These are phyloP conservation scores for Botia almorhae DNA, from an alignment of 2,797 vertebrate species.

Conservation along the genomic window DNA sequence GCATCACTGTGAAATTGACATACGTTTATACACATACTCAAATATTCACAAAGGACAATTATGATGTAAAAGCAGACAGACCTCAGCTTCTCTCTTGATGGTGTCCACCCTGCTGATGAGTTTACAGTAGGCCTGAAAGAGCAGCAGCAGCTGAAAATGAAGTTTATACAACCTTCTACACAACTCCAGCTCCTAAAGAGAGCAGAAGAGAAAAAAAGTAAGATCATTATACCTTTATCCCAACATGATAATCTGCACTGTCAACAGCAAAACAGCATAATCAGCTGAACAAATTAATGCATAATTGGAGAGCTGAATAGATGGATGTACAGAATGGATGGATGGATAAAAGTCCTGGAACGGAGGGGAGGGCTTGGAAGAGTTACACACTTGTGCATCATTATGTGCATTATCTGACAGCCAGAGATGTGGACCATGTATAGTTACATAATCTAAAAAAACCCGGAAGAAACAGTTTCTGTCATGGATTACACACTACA, in stretches of 20 bases:
- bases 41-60: not conserved
- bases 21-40: not conserved
- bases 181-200: constrained; percentile 90
- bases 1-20: too few species aligned
- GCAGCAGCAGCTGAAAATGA: constrained; percentile 96
- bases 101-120: constrained; percentile 93
- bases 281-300: constrained; percentile 60
- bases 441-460: constrained; percentile 25
- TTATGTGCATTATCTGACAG: not conserved
- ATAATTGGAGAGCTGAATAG: not conserved
- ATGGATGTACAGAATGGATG: constrained; percentile 18
- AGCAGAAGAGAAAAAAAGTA: constrained; percentile 23
- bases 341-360: constrained; percentile 64
- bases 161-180: constrained; percentile 95
- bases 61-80: constrained; percentile 63
- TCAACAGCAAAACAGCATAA: constrained; percentile 58
- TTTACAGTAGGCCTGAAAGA: constrained; percentile 98
- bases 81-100: constrained; percentile 94
- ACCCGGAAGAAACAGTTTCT: not conserved
- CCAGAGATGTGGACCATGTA: constrained; percentile 9
- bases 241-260: constrained; percentile 39
- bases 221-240: constrained; percentile 7
- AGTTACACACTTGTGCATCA: constrained; percentile 60
- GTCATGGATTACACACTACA: not conserved
- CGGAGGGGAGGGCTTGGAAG: constrained; percentile 61